phyloP scores from a whole-genome alignment of 2,113 vertebrate genomes.

The Peromyscus californicus region DNA sequence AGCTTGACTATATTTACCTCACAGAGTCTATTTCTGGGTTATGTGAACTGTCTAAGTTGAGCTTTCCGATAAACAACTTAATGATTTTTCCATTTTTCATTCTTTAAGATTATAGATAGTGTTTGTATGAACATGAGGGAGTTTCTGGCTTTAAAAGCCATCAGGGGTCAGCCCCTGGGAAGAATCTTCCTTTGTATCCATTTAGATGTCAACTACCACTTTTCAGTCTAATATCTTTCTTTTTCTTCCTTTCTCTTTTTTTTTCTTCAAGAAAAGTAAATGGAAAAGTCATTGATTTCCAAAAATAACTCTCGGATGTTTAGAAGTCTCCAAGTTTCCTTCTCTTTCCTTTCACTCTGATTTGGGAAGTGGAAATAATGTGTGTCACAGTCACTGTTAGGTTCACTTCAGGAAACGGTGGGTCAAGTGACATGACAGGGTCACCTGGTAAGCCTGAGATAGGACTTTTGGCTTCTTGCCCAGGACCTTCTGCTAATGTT shows the following conservation, averaged over 20 bases:
- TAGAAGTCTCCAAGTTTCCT: slow-evolving; percentile 73
- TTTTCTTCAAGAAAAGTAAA: slow-evolving; percentile 63
- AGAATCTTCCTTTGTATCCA: slow-evolving; percentile 50
- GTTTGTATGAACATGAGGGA: neutral
- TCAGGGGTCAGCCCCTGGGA: neutral
- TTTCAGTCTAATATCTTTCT: slow-evolving; percentile 36
- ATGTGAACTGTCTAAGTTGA: slow-evolving; percentile 4
- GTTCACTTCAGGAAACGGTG: slow-evolving; percentile 16
- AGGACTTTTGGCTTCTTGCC: neutral
- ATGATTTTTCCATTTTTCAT: slow-evolving; percentile 59
- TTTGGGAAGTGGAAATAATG: slow-evolving; percentile 45
- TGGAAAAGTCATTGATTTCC: slow-evolving; percentile 77
- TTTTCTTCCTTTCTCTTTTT: neutral
- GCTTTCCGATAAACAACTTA: slow-evolving; percentile 51
- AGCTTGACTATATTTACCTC: slow-evolving; percentile 53
- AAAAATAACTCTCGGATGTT: slow-evolving; percentile 78
- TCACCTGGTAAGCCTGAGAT: neutral
- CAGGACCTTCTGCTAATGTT: neutral
- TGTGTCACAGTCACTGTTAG: slow-evolving; percentile 34
- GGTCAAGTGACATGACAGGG: neutral
- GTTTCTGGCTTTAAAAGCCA: slow-evolving; percentile 20
- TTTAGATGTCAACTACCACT: slow-evolving; percentile 8
- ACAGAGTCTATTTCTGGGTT: slow-evolving; percentile 60
- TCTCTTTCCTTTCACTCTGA: slow-evolving; percentile 70
- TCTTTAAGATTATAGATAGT: slow-evolving; percentile 24